Evolutionary conservation across 2,888 invertebrate species (phyloP), one percentile per base, ranked within the genome.

Genomic region (Pyrochroa serraticornis): DNA sequence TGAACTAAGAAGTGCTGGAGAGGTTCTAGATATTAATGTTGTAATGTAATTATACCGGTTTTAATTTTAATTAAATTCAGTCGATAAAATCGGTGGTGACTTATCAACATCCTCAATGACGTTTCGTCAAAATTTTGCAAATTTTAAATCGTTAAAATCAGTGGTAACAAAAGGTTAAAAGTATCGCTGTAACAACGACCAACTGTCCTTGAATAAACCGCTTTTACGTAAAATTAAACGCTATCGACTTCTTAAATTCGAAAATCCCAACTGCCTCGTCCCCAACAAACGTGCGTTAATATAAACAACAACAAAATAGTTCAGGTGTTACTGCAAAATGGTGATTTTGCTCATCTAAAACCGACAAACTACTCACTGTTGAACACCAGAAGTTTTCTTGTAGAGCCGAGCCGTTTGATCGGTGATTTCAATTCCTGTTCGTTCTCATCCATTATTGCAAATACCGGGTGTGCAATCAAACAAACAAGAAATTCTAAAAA

Each of bases 381-480:
- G 72, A 90, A 91, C 58, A 90, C 86, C 39, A 91, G 84, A 64
- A 91, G 83, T 80, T 91, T 91, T 76, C 91, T 85, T 50, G 91
- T 91, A 64, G 91, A 91, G 72, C 91, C 91, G 64, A 91, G 85
- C 60, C 91, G 83, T 78, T 88, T 88, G 81, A 91, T 91, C 44
- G 91, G 91, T 67, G 91, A 91, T 75, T 89, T 89, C 65, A 88
- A 83, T 80, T 90, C 89, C 76, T 85, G 82, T 71, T 90, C 90
- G 74, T 87, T 87, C 76, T 90, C 90, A 80, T 90, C 90, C 84
- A 90, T 87, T 49, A 57, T 70, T 57, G 42, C 53, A 36, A 47
- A 48, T 39, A 38, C 38, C 48, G 36, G 49, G 49, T 48, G 10
- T 43, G 22, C 22, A 22, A 22, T 22, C 22, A 5, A 22, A 22